Evolutionary conservation across 1,140 invertebrate genomes (phyloP), one percentile per base, ranked within the genome.

Genomic region (Argopecten irradians): DNA sequence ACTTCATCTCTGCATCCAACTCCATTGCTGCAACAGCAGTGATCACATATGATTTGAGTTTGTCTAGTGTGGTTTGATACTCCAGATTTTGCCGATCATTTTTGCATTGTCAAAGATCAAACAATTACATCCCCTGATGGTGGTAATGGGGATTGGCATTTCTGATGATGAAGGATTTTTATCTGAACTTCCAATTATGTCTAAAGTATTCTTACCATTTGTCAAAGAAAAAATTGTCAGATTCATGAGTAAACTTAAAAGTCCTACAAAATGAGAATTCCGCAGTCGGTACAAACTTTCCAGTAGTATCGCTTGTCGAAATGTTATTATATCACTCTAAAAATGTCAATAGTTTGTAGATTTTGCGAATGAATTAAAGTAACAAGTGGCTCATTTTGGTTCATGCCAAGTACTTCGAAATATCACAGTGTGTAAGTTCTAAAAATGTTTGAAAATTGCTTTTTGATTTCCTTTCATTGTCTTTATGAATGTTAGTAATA

Each of bases 31-130:
- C 36, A 39, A 5, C 36, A 8, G 36, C 13, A 39, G 36, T 39
- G 36, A n/a, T n/a, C 36, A 82, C 32, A 28, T 5, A 82, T 82
- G 71, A 8, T 82, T 82, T 82, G 22, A 82, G 5, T 33, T 82
- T 82, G 32, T 82, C 19, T 28, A 8, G 22, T n/a, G n/a, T 82
- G 71, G 71, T 82, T 82, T 82, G 71, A 82, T 82, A 33, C 32
- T 82, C 71, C 71, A 82, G 71, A 19, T 82, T 82, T 82, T 82
- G 71, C 71, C 19, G 8, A 82, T 82, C 32, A 82, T 82, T 82
- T 82, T 5, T 82, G 5, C 71, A 82, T 82, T 82, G 19, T 82
- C 71, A 82, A 82, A 82, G 8, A 82, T n/a, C 71, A 28, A 82
- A 82, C 19, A 82, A 82, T n/a, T 28, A 19, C 32, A 82, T 82